Evolutionary conservation across 2,797 vertebrate genomes (phyloP).

Genomic region (Fringilla coelebs): DNA sequence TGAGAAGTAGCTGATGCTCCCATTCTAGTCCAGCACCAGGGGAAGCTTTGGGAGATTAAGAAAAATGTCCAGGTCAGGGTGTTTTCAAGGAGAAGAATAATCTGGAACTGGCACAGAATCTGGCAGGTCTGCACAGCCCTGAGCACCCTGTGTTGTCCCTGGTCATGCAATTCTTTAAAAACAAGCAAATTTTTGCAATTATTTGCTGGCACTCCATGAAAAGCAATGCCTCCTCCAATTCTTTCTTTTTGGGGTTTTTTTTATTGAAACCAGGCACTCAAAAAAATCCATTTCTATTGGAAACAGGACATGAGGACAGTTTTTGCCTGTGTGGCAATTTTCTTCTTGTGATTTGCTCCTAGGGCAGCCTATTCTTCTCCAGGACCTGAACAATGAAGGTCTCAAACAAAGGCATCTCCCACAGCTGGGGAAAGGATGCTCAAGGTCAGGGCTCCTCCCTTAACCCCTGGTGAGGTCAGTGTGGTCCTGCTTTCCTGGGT

Average conservation of each 20-base stretch:
- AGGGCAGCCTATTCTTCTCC: slow-evolving; percentile 1
- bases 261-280: slow-evolving; percentile 48
- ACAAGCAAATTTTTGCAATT: slow-evolving; percentile 3
- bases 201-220: slow-evolving; percentile 29
- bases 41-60: neutral
- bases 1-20: neutral
- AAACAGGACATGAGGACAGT: slow-evolving; percentile 21
- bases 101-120: neutral
- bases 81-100: neutral
- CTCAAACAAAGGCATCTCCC: neutral
- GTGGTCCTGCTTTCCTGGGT: neutral
- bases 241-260: neutral
- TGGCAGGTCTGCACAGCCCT: neutral
- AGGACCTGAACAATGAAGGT: slow-evolving; percentile 24
- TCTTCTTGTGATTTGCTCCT: neutral
- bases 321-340: slow-evolving; percentile 42
- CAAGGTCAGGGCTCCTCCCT: neutral
- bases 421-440: slow-evolving; percentile 27
- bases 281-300: slow-evolving; percentile 21
- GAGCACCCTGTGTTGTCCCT: neutral
- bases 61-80: neutral
- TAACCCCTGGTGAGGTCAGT: neutral
- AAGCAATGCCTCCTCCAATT: slow-evolving; percentile 16
- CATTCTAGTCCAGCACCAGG: neutral
- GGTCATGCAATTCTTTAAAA: neutral